Evolutionary conservation across 2,888 invertebrate genomes (phyloP), one percentile per base, ranked within the genome.

Genomic region (Cheilosia pagana): DNA sequence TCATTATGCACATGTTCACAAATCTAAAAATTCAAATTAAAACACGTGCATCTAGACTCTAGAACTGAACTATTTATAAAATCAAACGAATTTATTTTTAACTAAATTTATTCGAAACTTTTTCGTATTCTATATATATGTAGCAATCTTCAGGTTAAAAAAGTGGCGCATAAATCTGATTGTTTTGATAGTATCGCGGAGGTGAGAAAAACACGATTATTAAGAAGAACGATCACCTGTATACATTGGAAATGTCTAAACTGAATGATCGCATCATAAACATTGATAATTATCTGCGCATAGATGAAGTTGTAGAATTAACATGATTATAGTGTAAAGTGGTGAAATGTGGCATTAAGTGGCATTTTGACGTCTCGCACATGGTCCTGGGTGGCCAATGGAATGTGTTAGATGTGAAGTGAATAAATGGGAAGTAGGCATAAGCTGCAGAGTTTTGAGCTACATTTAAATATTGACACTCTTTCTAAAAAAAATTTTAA

Each of bases 1-100:
- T 35, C 35, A 12, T 12, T 25, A 0, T 48, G 16, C 43, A 43
- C 43, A 43, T 43, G 43, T 16, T 48, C 28, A 45, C 28, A 60
- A 43, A 43, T 45, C 60, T 62, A 7, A 28, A 48, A 19, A 57
- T 12, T 14, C 2, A n/a, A 25, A 25, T 23, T 16, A 8, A 25
- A 43, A 16, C 28, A 59, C 39, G 39, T 25, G 41, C 39, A 21
- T 3, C 25, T 59, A n/a, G 14, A 8, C 10, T 60, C 19, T 8
- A 41, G 6, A 35, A 12, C 45, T 16, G 48, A 21, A 31, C 21
- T 68, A 68, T n/a, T 10, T 31, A 45, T 45, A 45, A 25, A 35
- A 43, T 70, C 57, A 57, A 57, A 70, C 2, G 14, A 31, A 31
- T 31, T 48, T 45, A 2, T 28, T 16, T 55, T 55, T 12, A 41